phyloP scores from a whole-genome alignment of 2,888 invertebrate genomes.

The Ecdyonurus torrentis region DNA sequence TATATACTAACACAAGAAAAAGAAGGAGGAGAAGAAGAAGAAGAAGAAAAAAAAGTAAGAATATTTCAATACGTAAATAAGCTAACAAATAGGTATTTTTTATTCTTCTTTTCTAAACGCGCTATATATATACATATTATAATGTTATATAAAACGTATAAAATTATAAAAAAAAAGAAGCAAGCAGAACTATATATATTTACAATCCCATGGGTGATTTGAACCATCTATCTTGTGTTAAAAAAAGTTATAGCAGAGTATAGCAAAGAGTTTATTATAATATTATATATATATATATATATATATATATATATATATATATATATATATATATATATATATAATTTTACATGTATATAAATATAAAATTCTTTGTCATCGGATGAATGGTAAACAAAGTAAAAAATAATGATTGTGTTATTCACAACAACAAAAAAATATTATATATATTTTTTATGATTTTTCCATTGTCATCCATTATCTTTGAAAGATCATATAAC shows the following conservation, averaged over 20 bases:
- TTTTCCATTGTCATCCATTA: background rate
- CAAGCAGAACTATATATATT: no score
- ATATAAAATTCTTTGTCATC: background rate
- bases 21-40: no score
- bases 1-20: no score
- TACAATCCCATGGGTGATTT: background rate
- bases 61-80: background rate
- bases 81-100: background rate
- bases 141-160: background rate
- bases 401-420: background rate
- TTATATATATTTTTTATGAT: background rate
- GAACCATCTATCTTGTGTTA: background rate
- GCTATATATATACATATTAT: background rate
- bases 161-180: background rate
- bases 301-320: no score
- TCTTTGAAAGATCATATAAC: background rate
- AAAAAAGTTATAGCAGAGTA: no score
- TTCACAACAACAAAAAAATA: background rate
- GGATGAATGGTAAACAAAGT: background rate
- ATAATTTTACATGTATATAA: no score
- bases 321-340: no score
- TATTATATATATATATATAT: no score
- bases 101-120: background rate
- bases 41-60: no score
- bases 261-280: no score